These are phyloP conservation scores for Struthio camelus DNA, from an alignment of 2,113 vertebrate genomes.

Conservation along the genomic window DNA sequence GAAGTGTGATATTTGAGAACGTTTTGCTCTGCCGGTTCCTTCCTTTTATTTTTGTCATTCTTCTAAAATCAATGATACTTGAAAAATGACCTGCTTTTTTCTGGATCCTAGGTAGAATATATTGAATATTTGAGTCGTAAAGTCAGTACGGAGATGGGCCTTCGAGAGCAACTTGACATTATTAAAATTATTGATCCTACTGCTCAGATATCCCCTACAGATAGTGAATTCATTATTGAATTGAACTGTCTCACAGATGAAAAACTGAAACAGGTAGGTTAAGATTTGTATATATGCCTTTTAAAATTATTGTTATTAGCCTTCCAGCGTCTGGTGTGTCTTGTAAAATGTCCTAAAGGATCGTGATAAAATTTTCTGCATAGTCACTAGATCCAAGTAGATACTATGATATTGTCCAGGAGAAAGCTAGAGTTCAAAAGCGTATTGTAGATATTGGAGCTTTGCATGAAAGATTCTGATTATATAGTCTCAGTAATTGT, in stretches of 20 bases:
- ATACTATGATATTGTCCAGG: not conserved
- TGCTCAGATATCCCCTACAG: slow-evolving; percentile 96
- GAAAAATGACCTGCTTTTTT: slow-evolving; percentile 9
- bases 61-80: not conserved
- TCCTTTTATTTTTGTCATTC: not conserved
- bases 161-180: slow-evolving; percentile 98
- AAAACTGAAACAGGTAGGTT: slow-evolving; percentile 94
- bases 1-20: not conserved
- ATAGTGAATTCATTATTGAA: slow-evolving; percentile 99
- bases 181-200: slow-evolving; percentile 99
- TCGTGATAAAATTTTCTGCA: not conserved
- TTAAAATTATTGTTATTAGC: not conserved
- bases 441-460: not conserved
- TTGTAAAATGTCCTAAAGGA: not conserved
- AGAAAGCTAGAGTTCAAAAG: not conserved
- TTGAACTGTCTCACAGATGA: slow-evolving; percentile 98
- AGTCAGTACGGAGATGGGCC: slow-evolving; percentile 98
- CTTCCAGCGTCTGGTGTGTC: not conserved
- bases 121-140: slow-evolving; percentile 98
- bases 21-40: not conserved
- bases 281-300: not conserved
- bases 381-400: not conserved
- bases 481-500: not conserved
- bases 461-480: not conserved
- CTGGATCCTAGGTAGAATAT: slow-evolving; percentile 91